Percentiles rank a stretch among this genome's conserved stretches.
Conservation (phyloP, 2,797 vertebrate genomes). For the Eulemur mongoz region DNA sequence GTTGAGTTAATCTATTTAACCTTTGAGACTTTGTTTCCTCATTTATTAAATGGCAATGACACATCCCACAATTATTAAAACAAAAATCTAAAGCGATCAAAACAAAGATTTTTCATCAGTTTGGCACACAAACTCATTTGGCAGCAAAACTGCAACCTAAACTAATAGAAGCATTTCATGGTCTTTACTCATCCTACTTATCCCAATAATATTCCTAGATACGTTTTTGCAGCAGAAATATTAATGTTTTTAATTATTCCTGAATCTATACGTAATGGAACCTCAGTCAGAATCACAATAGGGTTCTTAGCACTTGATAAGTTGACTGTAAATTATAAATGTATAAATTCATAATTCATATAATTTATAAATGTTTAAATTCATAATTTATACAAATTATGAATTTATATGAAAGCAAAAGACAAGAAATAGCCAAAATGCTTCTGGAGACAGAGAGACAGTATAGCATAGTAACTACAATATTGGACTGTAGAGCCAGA, state of each 20-base stretch:
- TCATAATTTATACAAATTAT: not conserved
- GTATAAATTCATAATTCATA: not conserved
- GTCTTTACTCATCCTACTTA: not conserved
- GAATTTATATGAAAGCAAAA: constrained; percentile 7
- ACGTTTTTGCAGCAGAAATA: not conserved
- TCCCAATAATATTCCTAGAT: not conserved
- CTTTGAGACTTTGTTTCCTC: not conserved
- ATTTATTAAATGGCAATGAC: not conserved
- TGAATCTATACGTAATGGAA: not conserved
- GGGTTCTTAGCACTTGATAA: not conserved
- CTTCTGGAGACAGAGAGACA: not conserved
- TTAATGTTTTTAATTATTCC: not conserved
- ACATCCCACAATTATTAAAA: not conserved
- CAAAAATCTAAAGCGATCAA: not conserved
- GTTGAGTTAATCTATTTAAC: not conserved
- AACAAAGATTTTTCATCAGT: not conserved
- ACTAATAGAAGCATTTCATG: not conserved
- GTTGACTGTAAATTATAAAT: constrained; percentile 12
- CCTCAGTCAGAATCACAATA: not conserved
- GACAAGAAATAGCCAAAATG: not conserved
- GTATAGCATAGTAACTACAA: not conserved
- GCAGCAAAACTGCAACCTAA: not conserved
- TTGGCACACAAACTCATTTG: not conserved
- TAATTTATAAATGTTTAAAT: not conserved
- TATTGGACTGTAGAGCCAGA: not conserved